Evolutionary conservation across 2,888 invertebrate species (phyloP).

Genomic region (Rhorus exstirpatorius): DNA sequence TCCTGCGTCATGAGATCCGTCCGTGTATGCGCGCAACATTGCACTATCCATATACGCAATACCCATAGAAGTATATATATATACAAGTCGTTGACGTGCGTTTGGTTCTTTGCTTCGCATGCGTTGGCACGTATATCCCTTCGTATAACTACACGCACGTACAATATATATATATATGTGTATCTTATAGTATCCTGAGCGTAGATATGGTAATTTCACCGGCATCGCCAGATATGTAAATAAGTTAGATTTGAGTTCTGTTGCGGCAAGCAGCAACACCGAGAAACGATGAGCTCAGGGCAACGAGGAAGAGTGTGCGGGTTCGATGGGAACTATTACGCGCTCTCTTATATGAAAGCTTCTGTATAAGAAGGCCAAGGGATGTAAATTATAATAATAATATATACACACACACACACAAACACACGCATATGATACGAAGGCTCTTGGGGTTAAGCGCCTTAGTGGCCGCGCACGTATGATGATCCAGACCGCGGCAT

Average conservation of each 20-base stretch:
- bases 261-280: slow-evolving; percentile 76
- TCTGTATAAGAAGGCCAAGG: slow-evolving; percentile 68
- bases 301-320: slow-evolving; percentile 68
- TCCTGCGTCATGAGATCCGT: slow-evolving; percentile 27
- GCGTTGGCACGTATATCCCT: slow-evolving; percentile 81
- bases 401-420: not conserved
- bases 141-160: slow-evolving; percentile 70
- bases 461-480: slow-evolving; percentile 83
- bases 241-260: slow-evolving; percentile 85
- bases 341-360: slow-evolving; percentile 65
- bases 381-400: slow-evolving; percentile 24
- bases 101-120: slow-evolving; percentile 78
- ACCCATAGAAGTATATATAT: slow-evolving; percentile 3
- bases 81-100: slow-evolving; percentile 55
- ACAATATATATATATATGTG: slow-evolving; percentile 49
- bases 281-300: slow-evolving; percentile 66
- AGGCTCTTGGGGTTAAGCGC: slow-evolving; percentile 78
- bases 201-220: slow-evolving; percentile 84
- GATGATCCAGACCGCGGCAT: slow-evolving; percentile 76
- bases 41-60: slow-evolving; percentile 7
- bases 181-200: slow-evolving; percentile 62
- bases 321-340: slow-evolving; percentile 84
- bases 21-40: slow-evolving; percentile 62
- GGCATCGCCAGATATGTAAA: slow-evolving; percentile 85
- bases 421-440: not conserved